These are phyloP conservation scores for Pharmacophagus antenor DNA, from an alignment of 2,888 invertebrate genomes.

Conservation along the genomic window DNA sequence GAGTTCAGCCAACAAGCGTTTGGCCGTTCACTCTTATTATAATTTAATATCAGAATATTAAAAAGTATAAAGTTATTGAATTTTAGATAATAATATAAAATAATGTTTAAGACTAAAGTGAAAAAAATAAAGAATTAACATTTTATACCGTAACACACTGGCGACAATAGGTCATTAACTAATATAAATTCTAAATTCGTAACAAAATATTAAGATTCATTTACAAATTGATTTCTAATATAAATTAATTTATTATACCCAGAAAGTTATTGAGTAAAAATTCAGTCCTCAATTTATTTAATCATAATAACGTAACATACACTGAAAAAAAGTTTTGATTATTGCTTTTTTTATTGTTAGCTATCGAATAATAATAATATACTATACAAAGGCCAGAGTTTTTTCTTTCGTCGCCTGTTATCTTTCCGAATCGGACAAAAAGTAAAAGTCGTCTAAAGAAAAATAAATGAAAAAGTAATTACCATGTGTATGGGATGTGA, in stretches of 20 bases:
- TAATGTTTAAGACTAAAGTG: not conserved
- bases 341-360: not conserved
- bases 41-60: not conserved
- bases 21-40: not conserved
- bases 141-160: too few species aligned
- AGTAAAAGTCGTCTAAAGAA: slow-evolving; percentile 11
- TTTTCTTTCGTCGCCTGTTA: slow-evolving; percentile 3
- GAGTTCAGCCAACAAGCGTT: not conserved
- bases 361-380: not conserved
- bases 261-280: too few species aligned
- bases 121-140: too few species aligned
- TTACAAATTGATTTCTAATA: too few species aligned
- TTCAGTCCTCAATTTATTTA: too few species aligned
- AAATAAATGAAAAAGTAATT: slow-evolving; percentile 26
- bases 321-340: not conserved
- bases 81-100: not conserved
- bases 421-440: slow-evolving; percentile 2
- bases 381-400: slow-evolving; percentile 5
- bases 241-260: too few species aligned
- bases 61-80: not conserved
- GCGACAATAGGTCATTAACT: too few species aligned
- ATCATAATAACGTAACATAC: too few species aligned
- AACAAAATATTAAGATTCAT: too few species aligned
- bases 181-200: too few species aligned
- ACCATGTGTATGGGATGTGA: slow-evolving; percentile 17